phyloP scores from a whole-genome alignment of 2,113 vertebrate species.

The Andinoacara biseriatus region DNA sequence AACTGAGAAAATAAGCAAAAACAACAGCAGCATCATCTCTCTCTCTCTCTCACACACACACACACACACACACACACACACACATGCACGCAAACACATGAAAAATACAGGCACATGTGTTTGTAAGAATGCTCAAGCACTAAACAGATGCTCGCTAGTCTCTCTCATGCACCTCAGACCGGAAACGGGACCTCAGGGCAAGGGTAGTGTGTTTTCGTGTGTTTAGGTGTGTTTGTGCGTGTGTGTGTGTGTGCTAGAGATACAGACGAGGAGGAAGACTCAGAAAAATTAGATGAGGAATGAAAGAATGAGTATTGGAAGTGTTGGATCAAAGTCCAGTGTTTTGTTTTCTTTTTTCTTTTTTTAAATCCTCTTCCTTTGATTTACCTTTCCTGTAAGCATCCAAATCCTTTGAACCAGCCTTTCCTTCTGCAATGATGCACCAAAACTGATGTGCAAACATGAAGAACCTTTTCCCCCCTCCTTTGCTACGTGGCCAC shows the following conservation, averaged over 20 bases:
- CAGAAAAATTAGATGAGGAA: background rate
- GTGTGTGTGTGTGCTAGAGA: conserved; percentile 10
- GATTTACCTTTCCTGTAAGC: background rate
- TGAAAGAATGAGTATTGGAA: background rate
- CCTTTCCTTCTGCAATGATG: conserved; percentile 13
- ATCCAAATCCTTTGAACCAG: background rate
- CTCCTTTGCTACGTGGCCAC: background rate
- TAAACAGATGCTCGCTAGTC: conserved; percentile 44
- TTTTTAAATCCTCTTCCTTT: conserved; percentile 9
- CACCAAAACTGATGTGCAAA: conserved; percentile 11
- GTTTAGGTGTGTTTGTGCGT: background rate
- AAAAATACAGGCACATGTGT: conserved; percentile 11
- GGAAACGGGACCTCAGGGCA: conserved; percentile 57
- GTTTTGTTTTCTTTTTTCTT: conserved; percentile 5
- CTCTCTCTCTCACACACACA: background rate
- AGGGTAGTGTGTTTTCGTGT: background rate
- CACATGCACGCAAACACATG: background rate
- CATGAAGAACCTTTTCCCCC: background rate
- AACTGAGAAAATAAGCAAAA: conserved; percentile 11
- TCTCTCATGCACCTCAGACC: conserved; percentile 42
- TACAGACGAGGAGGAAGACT: conserved; percentile 15
- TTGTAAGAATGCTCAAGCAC: conserved; percentile 46
- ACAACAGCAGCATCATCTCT: conserved; percentile 8
- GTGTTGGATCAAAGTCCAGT: conserved; percentile 5
- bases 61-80: background rate